These are phyloP conservation scores for Poeciliopsis presidionis DNA, from an alignment of 2,797 vertebrate genomes.

Conservation along the genomic window DNA sequence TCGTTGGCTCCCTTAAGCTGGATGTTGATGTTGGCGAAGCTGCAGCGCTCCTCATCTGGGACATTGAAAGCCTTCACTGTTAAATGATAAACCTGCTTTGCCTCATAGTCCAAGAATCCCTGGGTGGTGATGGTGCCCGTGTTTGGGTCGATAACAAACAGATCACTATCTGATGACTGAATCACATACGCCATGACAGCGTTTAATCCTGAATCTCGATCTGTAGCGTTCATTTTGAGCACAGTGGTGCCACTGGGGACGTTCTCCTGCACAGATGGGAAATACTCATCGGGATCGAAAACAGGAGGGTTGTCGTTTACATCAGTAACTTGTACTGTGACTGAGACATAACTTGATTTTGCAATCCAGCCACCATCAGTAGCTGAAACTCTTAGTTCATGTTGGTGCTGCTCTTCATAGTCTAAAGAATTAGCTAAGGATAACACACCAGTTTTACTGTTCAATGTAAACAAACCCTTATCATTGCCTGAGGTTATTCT, in stretches of 20 bases:
- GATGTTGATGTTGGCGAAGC: constrained; percentile 92
- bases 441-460: constrained; percentile 88
- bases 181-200: constrained; percentile 92
- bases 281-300: constrained; percentile 90
- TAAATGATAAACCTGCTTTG: constrained; percentile 94
- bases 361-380: constrained; percentile 94
- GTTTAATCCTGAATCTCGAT: constrained; percentile 89
- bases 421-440: constrained; percentile 87
- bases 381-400: constrained; percentile 90
- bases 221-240: constrained; percentile 88
- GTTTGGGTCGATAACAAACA: constrained; percentile 97
- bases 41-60: constrained; percentile 96
- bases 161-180: constrained; percentile 95
- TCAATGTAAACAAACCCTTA: constrained; percentile 86
- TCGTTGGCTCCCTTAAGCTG: constrained; percentile 95
- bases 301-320: constrained; percentile 94
- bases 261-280: constrained; percentile 92
- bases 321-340: constrained; percentile 88
- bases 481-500: constrained; percentile 91
- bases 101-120: constrained; percentile 97
- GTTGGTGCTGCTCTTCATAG: constrained; percentile 88
- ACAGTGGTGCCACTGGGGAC: constrained; percentile 97
- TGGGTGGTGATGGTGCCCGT: constrained; percentile 96
- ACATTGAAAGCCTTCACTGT: constrained; percentile 97
- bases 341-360: constrained; percentile 89